These are phyloP conservation scores for Oppia nitens DNA, from an alignment of 1,140 invertebrate species.

Conservation along the genomic window DNA sequence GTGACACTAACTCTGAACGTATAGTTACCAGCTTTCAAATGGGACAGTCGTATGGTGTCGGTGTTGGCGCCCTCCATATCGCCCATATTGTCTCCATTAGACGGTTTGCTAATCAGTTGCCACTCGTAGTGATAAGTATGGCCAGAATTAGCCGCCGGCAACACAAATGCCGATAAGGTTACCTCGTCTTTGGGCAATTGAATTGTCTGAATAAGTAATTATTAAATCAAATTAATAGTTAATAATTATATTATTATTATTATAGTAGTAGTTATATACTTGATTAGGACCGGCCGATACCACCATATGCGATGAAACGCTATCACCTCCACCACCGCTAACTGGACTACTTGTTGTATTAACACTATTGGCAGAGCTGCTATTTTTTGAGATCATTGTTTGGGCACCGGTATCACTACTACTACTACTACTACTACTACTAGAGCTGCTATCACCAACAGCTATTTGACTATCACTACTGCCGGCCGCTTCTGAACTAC, in stretches of 20 bases:
- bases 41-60: conserved; percentile 30
- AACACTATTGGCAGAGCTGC: not conserved
- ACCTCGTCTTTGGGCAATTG: conserved; percentile 59
- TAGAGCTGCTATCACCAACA: too few species aligned
- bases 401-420: too few species aligned
- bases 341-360: not conserved
- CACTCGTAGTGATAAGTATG: conserved; percentile 72
- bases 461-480: too few species aligned
- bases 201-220: conserved; percentile 19
- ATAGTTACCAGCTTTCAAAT: conserved; percentile 55
- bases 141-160: conserved; percentile 58
- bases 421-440: too few species aligned
- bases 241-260: not conserved
- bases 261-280: not conserved
- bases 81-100: conserved; percentile 39
- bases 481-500: too few species aligned
- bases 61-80: conserved; percentile 74
- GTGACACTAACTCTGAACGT: conserved; percentile 70
- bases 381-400: too few species aligned
- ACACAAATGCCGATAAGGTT: conserved; percentile 55
- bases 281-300: conserved; percentile 7
- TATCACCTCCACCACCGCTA: not conserved
- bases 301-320: not conserved
- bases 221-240: too few species aligned
- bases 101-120: conserved; percentile 63